phyloP scores from a whole-genome alignment of 2,797 vertebrate genomes.

The Bovichtus variegatus region DNA sequence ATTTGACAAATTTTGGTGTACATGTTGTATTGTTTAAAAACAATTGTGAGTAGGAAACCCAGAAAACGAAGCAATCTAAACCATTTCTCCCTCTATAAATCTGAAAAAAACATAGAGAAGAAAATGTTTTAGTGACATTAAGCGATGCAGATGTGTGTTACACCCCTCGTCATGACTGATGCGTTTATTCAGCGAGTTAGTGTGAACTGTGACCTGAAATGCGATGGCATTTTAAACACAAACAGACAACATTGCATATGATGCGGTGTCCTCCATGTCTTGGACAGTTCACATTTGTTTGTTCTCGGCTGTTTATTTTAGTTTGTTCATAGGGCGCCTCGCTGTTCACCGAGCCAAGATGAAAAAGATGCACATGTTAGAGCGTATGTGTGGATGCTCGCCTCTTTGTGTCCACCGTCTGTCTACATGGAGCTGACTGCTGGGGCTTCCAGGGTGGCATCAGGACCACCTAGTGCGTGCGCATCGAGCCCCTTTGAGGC shows the following conservation, averaged over 20 bases:
- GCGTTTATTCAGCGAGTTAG: background rate
- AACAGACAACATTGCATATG: background rate
- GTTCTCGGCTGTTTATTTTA: constrained; percentile 37
- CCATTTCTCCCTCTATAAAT: background rate
- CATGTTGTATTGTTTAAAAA: background rate
- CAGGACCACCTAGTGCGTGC: constrained; percentile 82
- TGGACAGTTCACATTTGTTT: constrained; percentile 29
- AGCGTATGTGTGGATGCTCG: constrained; percentile 35
- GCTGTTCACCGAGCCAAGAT: constrained; percentile 15
- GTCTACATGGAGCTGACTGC: constrained; percentile 40
- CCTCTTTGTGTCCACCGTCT: constrained; percentile 61
- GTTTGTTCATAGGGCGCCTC: constrained; percentile 12
- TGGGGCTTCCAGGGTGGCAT: constrained; percentile 70
- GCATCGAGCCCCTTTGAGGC: constrained; percentile 65
- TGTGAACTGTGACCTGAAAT: background rate
- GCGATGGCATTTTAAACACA: background rate
- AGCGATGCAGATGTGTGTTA: background rate
- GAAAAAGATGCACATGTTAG: constrained; percentile 40
- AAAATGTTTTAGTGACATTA: background rate
- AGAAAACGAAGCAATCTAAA: background rate
- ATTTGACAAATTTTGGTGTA: background rate
- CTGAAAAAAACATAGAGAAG: background rate
- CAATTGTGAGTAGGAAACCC: background rate
- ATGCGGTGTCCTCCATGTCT: constrained; percentile 9
- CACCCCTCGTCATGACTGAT: background rate